These are phyloP conservation scores for Xylota segnis DNA, from an alignment of 2,888 invertebrate genomes.

Conservation along the genomic window DNA sequence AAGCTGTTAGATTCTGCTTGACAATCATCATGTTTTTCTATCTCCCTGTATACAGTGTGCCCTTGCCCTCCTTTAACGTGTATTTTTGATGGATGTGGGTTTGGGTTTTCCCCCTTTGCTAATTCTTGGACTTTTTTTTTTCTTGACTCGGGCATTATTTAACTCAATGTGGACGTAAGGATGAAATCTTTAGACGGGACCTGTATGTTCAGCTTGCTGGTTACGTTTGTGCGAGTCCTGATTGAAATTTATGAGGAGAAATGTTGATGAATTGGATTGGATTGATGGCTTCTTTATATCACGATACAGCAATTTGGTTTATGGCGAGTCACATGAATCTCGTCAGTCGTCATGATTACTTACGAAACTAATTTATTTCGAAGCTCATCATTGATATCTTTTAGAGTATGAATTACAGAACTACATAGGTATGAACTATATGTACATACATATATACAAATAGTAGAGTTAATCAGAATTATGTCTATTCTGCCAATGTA, in stretches of 20 bases:
- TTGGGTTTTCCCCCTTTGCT: conserved; percentile 44
- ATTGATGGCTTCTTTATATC: conserved; percentile 33
- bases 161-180: conserved; percentile 56
- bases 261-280: conserved; percentile 33
- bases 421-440: no score
- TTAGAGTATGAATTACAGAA: no score
- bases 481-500: no score
- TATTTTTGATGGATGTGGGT: conserved; percentile 62
- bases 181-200: conserved; percentile 51
- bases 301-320: conserved; percentile 1
- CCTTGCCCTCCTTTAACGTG: conserved; percentile 67
- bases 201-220: conserved; percentile 39
- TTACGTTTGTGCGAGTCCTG: conserved; percentile 50
- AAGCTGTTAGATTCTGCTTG: conserved; percentile 53
- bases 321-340: neutral
- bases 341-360: neutral
- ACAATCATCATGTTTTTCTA: conserved; percentile 59
- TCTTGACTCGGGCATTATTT: conserved; percentile 45
- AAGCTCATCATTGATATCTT: no score
- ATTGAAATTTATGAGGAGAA: conserved; percentile 58
- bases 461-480: no score
- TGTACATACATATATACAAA: no score
- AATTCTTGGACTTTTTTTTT: conserved; percentile 29
- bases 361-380: no score
- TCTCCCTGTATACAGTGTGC: conserved; percentile 46